phyloP scores from a whole-genome alignment of 2,113 vertebrate species.

The Albula glossodonta region DNA sequence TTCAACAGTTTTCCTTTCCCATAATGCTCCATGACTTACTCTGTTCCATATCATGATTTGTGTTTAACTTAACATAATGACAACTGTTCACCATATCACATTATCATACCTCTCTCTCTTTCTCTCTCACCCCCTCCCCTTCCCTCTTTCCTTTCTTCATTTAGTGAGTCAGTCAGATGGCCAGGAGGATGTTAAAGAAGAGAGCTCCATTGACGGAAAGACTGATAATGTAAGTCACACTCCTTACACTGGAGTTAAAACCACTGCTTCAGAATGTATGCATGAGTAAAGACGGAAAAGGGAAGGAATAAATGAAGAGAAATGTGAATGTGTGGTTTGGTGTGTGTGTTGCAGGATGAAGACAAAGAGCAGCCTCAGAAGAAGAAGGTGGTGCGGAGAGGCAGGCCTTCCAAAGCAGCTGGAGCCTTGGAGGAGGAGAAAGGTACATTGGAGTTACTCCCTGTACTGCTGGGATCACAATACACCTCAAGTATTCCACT shows the following conservation, averaged over 20 bases:
- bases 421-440: constrained; percentile 64
- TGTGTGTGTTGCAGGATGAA: constrained; percentile 43
- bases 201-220: constrained; percentile 42
- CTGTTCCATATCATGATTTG: no score
- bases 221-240: constrained; percentile 46
- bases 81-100: not conserved
- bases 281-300: not conserved
- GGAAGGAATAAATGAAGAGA: not conserved
- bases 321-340: not conserved
- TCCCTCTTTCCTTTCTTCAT: constrained; percentile 11
- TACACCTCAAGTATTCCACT: no score
- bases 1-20: no score
- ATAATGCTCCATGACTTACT: no score
- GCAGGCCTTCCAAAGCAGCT: constrained; percentile 57
- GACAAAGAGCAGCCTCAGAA: constrained; percentile 51
- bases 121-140: not conserved
- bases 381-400: constrained; percentile 56
- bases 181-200: constrained; percentile 46
- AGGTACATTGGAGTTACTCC: constrained; percentile 62
- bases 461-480: no score
- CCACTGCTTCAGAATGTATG: not conserved
- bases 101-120: not conserved
- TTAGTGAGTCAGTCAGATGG: constrained; percentile 47
- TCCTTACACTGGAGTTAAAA: no score
- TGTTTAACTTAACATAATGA: not conserved